Base-by-base conservation (phyloP, 2,797 vertebrate species). In the Lindbergichthys nudifrons region DNA sequence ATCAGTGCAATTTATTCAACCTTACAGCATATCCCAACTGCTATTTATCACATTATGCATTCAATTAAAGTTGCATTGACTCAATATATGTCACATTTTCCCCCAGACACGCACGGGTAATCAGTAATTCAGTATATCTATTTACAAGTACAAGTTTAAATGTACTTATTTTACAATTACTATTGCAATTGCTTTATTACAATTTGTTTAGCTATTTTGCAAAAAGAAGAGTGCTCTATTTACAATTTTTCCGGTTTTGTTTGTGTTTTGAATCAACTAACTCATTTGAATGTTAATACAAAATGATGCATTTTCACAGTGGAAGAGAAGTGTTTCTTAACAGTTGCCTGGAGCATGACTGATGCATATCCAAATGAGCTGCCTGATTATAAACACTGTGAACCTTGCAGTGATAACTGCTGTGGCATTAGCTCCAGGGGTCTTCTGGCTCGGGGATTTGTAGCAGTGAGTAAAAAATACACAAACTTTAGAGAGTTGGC, bases 361-460 rank as follows among this genome's bases (percentile, higher is more conserved):
- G 82, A 81, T 88, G 86, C 81, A 85, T 84, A 86, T 89, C 86
- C 75, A 85, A 91, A 84, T 82, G 78, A 85, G 85, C 74, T 69
- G 68, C 61, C 76, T 85, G 75, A 80, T 85, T 88, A 81, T 85
- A 82, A 87, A 83, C 63, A 81, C 65, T 12, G 46, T 82, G 77
- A 88, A 77, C 78, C 83, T 87, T 64, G 65, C 77, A 82, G 80
- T 85, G 79, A 60, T 73, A 72, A 75, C 73, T 59, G 71, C 81
- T 66, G 66, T 87, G 64, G 73, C 81, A 75, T 77, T 77, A 76
- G 84, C 88, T 87, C 51, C 59, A 36, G 84, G 84, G 77, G 63
- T 78, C 54, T 36, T 79, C 48, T 77, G 66, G 63, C 84, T 76
- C 4, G 3, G 61, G 64, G 80, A 71, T 80, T 68, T 59, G 47